These are phyloP conservation scores for Campylorhamphus procurvoides DNA, from an alignment of 2,113 vertebrate species.

Conservation along the genomic window DNA sequence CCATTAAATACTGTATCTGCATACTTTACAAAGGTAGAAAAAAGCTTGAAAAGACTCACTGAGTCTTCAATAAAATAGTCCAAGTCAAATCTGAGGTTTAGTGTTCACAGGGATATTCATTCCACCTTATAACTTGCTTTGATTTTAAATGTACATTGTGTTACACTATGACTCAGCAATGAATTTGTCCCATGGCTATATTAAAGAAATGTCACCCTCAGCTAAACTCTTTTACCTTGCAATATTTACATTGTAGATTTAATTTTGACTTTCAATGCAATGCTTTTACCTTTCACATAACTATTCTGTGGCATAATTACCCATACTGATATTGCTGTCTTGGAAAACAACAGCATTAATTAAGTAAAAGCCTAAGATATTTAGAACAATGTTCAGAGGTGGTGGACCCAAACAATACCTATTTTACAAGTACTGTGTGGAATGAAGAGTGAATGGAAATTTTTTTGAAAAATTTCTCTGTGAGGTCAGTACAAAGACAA, in stretches of 20 bases:
- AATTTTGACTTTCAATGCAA: neutral
- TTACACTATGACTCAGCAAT: neutral
- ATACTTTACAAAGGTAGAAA: neutral
- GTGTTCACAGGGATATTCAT: neutral
- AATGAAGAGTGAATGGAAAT: neutral
- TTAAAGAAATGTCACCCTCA: neutral
- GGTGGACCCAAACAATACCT: neutral
- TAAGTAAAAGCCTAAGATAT: neutral
- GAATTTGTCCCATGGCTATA: neutral
- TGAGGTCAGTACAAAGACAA: neutral
- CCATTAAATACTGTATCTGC: neutral
- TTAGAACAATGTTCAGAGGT: neutral
- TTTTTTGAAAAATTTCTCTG: neutral
- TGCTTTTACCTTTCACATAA: neutral
- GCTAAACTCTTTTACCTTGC: neutral
- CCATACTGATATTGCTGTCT: neutral
- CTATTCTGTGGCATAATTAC: neutral
- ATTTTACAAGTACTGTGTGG: neutral
- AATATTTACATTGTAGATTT: conserved; percentile 28
- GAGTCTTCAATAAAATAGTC: neutral
- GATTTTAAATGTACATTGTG: neutral
- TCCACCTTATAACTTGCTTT: neutral
- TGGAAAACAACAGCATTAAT: neutral
- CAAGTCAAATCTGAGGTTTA: neutral
- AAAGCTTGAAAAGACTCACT: neutral